phyloP scores from a whole-genome alignment of 2,113 vertebrate genomes.

The Varanus komodoensis region DNA sequence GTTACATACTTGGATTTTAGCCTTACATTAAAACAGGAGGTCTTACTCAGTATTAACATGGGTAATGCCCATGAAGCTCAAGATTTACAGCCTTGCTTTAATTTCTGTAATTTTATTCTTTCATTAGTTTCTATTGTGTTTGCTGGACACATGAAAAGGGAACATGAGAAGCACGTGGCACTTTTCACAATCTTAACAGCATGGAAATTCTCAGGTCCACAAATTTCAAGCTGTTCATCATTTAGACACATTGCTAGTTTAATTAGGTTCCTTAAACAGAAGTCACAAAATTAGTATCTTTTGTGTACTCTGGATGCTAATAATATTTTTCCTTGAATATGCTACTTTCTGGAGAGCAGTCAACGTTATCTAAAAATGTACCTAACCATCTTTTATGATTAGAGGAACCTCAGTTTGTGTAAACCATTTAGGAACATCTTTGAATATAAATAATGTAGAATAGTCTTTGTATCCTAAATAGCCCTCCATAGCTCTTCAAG shows the following conservation, averaged over 20 bases:
- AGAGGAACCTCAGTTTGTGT: slow-evolving; percentile 39
- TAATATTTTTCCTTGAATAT: not conserved
- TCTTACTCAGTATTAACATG: not conserved
- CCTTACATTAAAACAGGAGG: not conserved
- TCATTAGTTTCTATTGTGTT: not conserved
- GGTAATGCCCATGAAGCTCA: not conserved
- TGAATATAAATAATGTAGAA: slow-evolving; percentile 42
- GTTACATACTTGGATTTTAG: not conserved
- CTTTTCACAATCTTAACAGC: not conserved
- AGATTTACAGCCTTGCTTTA: not conserved
- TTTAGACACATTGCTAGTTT: slow-evolving; percentile 19
- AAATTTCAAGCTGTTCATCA: not conserved
- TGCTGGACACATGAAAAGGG: not conserved
- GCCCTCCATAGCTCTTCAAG: slow-evolving; percentile 42
- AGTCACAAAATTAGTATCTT: slow-evolving; percentile 32
- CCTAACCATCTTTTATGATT: slow-evolving; percentile 43
- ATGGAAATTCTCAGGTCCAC: slow-evolving; percentile 9
- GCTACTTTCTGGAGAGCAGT: slow-evolving; percentile 35
- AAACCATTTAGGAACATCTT: slow-evolving; percentile 42
- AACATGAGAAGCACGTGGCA: not conserved
- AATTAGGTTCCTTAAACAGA: slow-evolving; percentile 22
- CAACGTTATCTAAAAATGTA: slow-evolving; percentile 51
- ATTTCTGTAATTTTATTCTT: not conserved
- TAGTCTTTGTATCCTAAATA: slow-evolving; percentile 53
- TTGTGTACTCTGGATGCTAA: not conserved